phyloP scores from a whole-genome alignment of 2,113 vertebrate genomes.

The Bettongia penicillata region DNA sequence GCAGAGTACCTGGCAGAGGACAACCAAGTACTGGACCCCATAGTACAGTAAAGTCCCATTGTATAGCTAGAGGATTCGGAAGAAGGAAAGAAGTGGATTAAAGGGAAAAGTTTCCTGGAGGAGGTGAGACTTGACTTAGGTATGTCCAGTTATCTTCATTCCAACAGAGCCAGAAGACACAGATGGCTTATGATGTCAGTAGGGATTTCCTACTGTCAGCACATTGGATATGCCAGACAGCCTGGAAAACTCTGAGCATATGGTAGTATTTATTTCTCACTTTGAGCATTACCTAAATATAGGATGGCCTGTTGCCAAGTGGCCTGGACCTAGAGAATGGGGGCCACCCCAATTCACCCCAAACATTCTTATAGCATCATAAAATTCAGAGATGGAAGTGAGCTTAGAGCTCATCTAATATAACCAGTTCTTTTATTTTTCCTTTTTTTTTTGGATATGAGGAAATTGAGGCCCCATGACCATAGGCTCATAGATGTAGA shows the following conservation, averaged over 20 bases:
- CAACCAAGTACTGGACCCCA: not conserved
- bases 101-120: not conserved
- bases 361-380: not conserved
- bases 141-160: not conserved
- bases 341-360: not conserved
- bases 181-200: not conserved
- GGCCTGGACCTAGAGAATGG: not conserved
- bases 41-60: not conserved
- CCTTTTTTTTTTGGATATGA: not conserved
- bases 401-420: not conserved
- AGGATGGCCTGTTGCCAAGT: not conserved
- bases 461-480: not conserved
- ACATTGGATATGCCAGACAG: not conserved
- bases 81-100: not conserved
- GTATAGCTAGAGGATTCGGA: not conserved
- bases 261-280: not conserved
- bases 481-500: not conserved
- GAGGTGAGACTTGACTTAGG: not conserved
- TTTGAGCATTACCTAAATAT: not conserved
- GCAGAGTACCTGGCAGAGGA: not conserved
- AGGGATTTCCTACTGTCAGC: not conserved
- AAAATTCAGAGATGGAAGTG: not conserved
- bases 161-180: not conserved
- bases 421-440: not conserved
- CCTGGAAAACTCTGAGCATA: not conserved